Percentiles rank a stretch among this genome's conserved stretches.
These are phyloP conservation scores for Eledone cirrhosa DNA, from an alignment of 2,888 invertebrate species.

Conservation along the genomic window DNA sequence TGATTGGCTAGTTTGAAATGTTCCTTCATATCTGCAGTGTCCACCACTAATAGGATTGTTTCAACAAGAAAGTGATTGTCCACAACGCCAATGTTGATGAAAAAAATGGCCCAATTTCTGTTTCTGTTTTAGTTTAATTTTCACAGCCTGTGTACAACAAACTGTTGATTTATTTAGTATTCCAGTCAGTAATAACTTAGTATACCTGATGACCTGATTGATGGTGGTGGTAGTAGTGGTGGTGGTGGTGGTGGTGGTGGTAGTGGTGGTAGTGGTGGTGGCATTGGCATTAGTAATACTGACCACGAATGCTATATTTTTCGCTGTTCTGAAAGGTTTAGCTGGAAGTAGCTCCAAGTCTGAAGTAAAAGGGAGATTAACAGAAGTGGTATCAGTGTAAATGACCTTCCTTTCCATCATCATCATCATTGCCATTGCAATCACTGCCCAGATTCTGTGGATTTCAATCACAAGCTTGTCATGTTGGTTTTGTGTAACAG, in stretches of 20 bases:
- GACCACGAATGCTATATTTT: too few species aligned
- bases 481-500: conserved; percentile 10
- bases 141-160: neutral
- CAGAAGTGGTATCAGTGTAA: too few species aligned
- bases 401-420: neutral
- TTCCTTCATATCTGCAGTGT: too few species aligned
- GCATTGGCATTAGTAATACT: neutral
- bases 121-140: too few species aligned
- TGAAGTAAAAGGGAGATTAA: too few species aligned
- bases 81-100: conserved; percentile 20
- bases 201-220: neutral
- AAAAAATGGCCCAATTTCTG: neutral
- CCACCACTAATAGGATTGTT: too few species aligned
- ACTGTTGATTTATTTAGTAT: neutral
- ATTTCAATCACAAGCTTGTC: conserved; percentile 4
- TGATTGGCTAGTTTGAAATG: too few species aligned
- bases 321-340: too few species aligned
- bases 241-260: neutral
- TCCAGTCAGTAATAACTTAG: too few species aligned
- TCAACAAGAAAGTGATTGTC: neutral
- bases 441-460: conserved; percentile 20
- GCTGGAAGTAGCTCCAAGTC: too few species aligned
- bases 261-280: neutral
- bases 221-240: neutral
- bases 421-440: conserved; percentile 11